Conservation (phyloP, 2,888 invertebrate genomes). For the Phalera bucephala region DNA sequence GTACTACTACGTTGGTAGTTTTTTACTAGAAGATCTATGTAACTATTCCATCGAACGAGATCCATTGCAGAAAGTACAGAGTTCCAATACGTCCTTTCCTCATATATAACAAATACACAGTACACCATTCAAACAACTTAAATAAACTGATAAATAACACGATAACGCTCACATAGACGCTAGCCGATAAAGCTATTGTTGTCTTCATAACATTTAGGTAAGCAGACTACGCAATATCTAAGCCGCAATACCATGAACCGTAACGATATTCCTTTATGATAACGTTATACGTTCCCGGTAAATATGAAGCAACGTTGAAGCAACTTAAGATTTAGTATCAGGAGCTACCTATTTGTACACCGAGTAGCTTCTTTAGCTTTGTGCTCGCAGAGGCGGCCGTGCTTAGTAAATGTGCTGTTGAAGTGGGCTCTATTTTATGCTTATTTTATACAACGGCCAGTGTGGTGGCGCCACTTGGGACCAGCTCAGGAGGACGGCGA, state of each 20-base stretch:
- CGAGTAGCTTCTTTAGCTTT: not conserved
- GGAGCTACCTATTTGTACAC: slow-evolving; percentile 19
- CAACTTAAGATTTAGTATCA: slow-evolving; percentile 24
- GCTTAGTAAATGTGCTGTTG: not conserved
- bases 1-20: too few relatives aligned
- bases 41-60: too few relatives aligned
- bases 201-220: slow-evolving; percentile 42
- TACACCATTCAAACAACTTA: not conserved
- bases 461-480: not conserved
- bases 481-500: not conserved
- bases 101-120: too few relatives aligned
- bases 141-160: not conserved
- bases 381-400: not conserved
- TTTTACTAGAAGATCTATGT: too few relatives aligned
- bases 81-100: too few relatives aligned
- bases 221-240: slow-evolving; percentile 54
- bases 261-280: slow-evolving; percentile 60
- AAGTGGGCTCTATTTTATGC: not conserved
- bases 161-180: not conserved
- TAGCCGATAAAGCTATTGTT: slow-evolving; percentile 43
- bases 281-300: slow-evolving; percentile 42
- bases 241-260: slow-evolving; percentile 56
- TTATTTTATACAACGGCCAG: slow-evolving; percentile 1
- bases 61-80: too few relatives aligned
- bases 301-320: slow-evolving; percentile 37